Conservation (phyloP, 2,797 vertebrate genomes). For the Tolypeutes matacus region DNA sequence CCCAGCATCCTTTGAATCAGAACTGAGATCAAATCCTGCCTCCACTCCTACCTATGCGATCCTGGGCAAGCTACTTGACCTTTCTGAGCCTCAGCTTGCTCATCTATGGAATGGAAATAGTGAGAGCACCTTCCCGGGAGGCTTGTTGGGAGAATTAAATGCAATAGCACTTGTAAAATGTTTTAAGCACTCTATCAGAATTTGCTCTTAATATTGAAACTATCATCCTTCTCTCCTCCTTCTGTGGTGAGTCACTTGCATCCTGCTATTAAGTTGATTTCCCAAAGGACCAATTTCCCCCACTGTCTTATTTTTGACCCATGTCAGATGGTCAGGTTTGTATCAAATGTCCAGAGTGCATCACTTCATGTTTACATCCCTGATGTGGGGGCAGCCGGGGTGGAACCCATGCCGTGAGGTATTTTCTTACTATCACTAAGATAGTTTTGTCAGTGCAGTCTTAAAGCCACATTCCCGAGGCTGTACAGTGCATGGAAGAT, state of each 20-base stretch:
- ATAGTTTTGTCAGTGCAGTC: not conserved
- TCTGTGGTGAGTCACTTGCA: not conserved
- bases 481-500: not conserved
- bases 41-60: not conserved
- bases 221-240: not conserved
- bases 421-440: not conserved
- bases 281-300: not conserved
- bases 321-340: not conserved
- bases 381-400: not conserved
- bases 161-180: not conserved
- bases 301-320: not conserved
- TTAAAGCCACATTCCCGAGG: not conserved
- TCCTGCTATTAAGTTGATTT: not conserved
- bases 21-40: not conserved
- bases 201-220: not conserved
- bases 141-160: not conserved
- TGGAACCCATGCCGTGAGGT: not conserved
- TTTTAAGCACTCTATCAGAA: not conserved
- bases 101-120: constrained; percentile 3
- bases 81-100: not conserved
- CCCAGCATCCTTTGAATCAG: not conserved
- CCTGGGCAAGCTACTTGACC: not conserved
- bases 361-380: not conserved
- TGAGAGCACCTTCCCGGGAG: not conserved
- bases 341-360: not conserved